These are phyloP conservation scores for Damaliscus lunatus DNA, from an alignment of 2,113 vertebrate species.

Conservation along the genomic window DNA sequence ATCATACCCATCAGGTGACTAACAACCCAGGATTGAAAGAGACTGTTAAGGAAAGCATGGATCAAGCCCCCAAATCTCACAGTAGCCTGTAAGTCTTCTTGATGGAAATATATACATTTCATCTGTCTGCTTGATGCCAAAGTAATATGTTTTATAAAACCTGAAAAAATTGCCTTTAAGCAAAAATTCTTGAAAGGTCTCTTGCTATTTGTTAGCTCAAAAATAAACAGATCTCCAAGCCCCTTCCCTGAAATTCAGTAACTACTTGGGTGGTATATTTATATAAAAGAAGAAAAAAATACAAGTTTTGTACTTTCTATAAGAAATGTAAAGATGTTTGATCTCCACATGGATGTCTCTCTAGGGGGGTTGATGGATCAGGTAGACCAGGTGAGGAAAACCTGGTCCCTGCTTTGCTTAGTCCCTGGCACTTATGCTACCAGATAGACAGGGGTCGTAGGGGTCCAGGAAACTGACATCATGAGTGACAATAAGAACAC, in stretches of 20 bases:
- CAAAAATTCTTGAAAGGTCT: slow-evolving; percentile 24
- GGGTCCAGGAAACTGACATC: neutral
- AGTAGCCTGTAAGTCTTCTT: neutral
- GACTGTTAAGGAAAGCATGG: neutral
- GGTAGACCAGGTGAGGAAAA: neutral
- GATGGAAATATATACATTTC: neutral
- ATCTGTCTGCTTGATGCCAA: neutral
- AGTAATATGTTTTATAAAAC: slow-evolving; percentile 4
- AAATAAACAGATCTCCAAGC: neutral
- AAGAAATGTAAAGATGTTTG: neutral
- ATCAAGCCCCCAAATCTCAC: neutral
- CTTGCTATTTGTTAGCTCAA: neutral
- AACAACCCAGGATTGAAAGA: neutral
- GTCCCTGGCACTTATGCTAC: rapidly evolving
- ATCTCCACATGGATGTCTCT: neutral
- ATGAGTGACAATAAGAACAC: neutral
- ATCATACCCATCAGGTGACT: neutral
- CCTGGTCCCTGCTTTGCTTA: neutral
- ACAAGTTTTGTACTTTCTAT: neutral
- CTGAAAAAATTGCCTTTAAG: slow-evolving; percentile 27
- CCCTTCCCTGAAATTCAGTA: neutral
- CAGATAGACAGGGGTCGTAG: neutral
- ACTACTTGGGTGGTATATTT: neutral
- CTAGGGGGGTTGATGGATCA: neutral
- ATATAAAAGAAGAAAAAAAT: neutral